Conservation (phyloP, 2,888 invertebrate genomes). For the Sepioteuthis lessoniana region DNA sequence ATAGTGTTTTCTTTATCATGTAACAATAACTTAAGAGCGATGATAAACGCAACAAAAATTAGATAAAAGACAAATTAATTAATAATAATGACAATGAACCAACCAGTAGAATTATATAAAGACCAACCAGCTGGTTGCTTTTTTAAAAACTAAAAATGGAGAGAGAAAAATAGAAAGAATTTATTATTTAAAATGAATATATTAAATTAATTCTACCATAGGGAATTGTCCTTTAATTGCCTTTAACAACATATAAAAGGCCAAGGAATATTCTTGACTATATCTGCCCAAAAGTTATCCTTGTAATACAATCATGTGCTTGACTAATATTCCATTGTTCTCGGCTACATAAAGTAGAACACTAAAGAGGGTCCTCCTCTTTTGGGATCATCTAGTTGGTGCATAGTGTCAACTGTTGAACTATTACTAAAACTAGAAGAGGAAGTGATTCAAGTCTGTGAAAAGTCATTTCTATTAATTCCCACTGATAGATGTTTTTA, state of each 20-base stretch:
- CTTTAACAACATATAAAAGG: not conserved
- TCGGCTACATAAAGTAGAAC: not conserved
- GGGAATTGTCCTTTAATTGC: not conserved
- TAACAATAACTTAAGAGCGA: too few species aligned
- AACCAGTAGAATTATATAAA: too few species aligned
- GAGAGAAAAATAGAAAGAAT: not conserved
- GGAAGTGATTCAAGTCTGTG: slow-evolving; percentile 13
- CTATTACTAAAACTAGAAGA: slow-evolving; percentile 11
- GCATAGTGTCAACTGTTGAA: not conserved
- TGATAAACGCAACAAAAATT: too few species aligned
- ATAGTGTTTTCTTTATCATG: too few species aligned
- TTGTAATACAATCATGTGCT: not conserved
- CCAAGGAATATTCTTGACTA: not conserved
- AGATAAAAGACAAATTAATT: too few species aligned
- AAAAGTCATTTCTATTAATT: slow-evolving; percentile 18
- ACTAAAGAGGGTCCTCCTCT: not conserved
- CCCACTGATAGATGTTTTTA: not conserved
- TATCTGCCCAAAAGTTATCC: not conserved
- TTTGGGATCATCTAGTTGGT: not conserved
- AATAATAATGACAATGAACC: too few species aligned
- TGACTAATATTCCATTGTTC: slow-evolving; percentile 33
- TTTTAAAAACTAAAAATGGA: not conserved
- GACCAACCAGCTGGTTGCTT: too few species aligned
- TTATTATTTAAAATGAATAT: not conserved
- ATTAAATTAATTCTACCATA: not conserved